Evolutionary conservation across 2,888 invertebrate species (phyloP).

Genomic region (Brenthis ino): DNA sequence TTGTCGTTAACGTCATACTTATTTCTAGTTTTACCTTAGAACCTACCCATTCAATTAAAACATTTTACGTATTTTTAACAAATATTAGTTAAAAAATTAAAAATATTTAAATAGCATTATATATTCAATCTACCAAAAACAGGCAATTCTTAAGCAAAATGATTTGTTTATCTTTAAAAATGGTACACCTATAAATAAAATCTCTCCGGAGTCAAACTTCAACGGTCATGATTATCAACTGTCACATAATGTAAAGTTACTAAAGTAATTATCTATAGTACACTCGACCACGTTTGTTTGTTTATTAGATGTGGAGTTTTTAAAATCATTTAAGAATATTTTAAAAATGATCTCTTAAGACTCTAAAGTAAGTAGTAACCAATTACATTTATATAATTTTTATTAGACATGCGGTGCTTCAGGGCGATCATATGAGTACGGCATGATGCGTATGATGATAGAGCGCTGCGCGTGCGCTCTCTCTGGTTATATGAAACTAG

Average conservation of each 20-base stretch:
- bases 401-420: conserved; percentile 85
- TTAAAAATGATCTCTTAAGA: not conserved
- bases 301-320: conserved; percentile 7
- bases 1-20: too few relatives aligned
- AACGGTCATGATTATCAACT: conserved; percentile 21
- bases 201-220: conserved; percentile 17
- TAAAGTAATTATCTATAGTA: not conserved
- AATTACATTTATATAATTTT: not conserved
- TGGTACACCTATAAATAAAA: conserved; percentile 16
- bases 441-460: conserved; percentile 82
- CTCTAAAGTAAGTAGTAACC: not conserved
- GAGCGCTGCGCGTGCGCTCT: conserved; percentile 83
- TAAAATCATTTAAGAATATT: not conserved
- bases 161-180: too few relatives aligned
- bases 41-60: too few relatives aligned
- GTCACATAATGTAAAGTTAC: conserved; percentile 22
- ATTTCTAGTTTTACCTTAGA: too few relatives aligned
- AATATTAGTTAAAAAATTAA: too few relatives aligned
- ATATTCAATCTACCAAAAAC: too few relatives aligned
- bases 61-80: too few relatives aligned
- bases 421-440: conserved; percentile 85
- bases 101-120: too few relatives aligned
- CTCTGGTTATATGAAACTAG: conserved; percentile 78
- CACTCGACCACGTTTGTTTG: conserved; percentile 23
- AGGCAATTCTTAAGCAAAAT: too few relatives aligned